Evolutionary conservation across 2,888 invertebrate species (phyloP).

Genomic region (Ctenicera cuprea): DNA sequence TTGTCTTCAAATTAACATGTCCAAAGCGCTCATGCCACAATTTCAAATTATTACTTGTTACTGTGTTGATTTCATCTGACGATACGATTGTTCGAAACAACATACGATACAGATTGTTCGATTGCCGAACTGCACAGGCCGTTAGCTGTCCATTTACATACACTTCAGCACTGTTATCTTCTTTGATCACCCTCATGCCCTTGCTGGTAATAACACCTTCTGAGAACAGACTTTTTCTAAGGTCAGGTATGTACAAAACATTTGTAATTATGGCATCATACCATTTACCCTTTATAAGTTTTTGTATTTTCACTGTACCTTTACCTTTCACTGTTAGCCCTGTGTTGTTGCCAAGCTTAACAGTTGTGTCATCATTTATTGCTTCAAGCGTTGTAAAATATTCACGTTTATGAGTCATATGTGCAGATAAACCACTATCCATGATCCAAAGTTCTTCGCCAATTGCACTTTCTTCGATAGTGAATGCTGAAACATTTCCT

Average conservation of each 20-base stretch:
- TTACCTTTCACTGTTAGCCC: slow-evolving; percentile 56
- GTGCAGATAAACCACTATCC: slow-evolving; percentile 60
- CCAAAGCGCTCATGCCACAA: slow-evolving; percentile 60
- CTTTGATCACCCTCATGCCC: slow-evolving; percentile 60
- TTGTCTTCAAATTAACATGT: slow-evolving; percentile 56
- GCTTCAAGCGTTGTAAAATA: slow-evolving; percentile 36
- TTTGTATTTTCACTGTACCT: slow-evolving; percentile 58
- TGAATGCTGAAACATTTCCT: slow-evolving; percentile 37
- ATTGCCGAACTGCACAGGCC: slow-evolving; percentile 44
- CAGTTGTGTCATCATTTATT: slow-evolving; percentile 12
- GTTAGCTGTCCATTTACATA: slow-evolving; percentile 43
- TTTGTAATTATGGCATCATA: slow-evolving; percentile 53
- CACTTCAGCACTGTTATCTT: slow-evolving; percentile 53
- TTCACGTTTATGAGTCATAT: slow-evolving; percentile 54
- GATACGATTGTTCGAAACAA: slow-evolving; percentile 48
- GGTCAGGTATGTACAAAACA: slow-evolving; percentile 62
- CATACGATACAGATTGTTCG: slow-evolving; percentile 59
- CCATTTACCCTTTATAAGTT: slow-evolving; percentile 58
- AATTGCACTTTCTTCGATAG: background rate
- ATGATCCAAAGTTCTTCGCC: slow-evolving; percentile 54
- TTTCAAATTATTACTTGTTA: slow-evolving; percentile 43
- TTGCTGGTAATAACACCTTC: slow-evolving; percentile 62
- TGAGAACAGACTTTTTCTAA: slow-evolving; percentile 66
- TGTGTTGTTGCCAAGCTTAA: slow-evolving; percentile 57
- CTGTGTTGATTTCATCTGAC: slow-evolving; percentile 8